Conservation (phyloP, 1,140 invertebrate species). For the Aphelinus certus region DNA sequence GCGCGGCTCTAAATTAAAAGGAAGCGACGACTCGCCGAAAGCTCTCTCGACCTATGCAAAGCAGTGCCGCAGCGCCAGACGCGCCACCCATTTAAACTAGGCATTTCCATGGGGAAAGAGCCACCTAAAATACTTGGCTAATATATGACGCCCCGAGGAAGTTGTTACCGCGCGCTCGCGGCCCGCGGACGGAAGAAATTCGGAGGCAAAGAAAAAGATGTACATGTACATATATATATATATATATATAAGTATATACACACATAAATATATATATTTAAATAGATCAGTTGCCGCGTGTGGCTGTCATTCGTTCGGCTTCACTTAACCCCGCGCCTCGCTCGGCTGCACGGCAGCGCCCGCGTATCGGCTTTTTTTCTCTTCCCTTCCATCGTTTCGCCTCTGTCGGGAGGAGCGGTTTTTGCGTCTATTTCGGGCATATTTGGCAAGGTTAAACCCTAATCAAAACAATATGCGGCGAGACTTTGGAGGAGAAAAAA, state of each 20-base stretch:
- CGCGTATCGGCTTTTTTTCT: neutral
- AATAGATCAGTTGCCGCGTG: constrained; percentile 26
- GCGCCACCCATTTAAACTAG: constrained; percentile 46
- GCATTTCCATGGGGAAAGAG: constrained; percentile 39
- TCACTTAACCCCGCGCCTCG: no score
- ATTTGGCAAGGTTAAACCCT: constrained; percentile 31
- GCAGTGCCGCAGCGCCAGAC: constrained; percentile 8
- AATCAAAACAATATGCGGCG: constrained; percentile 37
- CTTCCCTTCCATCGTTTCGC: neutral
- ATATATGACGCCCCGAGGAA: constrained; percentile 51
- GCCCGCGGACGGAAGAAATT: neutral
- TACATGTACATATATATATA: no score
- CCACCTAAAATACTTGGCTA: constrained; percentile 50
- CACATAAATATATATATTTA: constrained; percentile 13
- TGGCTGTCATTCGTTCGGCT: constrained; percentile 18
- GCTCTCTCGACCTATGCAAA: constrained; percentile 30
- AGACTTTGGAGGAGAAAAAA: neutral
- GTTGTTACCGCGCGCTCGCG: constrained; percentile 44
- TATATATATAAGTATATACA: no score
- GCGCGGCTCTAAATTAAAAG: constrained; percentile 30
- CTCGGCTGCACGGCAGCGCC: neutral
- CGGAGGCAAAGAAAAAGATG: neutral
- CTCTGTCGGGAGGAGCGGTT: neutral
- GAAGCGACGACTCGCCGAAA: constrained; percentile 11
- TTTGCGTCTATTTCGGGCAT: constrained; percentile 38